phyloP scores from a whole-genome alignment of 2,113 vertebrate species.

The Odontesthes bonariensis region DNA sequence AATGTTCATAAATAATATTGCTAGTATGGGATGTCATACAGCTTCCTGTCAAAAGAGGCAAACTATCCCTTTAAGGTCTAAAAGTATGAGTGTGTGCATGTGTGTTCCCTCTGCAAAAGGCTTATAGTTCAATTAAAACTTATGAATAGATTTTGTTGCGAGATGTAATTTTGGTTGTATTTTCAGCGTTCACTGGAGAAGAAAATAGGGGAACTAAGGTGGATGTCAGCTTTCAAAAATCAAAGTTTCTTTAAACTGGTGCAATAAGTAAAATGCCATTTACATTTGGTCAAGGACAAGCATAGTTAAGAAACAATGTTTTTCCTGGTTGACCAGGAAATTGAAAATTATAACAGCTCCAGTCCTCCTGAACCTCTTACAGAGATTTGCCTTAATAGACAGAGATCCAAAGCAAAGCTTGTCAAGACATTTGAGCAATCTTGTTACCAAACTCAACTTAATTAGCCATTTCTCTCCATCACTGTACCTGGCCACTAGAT shows the following conservation, averaged over 20 bases:
- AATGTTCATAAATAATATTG: too few relatives aligned
- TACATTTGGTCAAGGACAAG: background rate
- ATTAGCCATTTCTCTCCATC: too few relatives aligned
- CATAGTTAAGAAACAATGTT: background rate
- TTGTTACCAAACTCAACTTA: too few relatives aligned
- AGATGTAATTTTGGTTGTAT: constrained; percentile 38
- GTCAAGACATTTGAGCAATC: too few relatives aligned
- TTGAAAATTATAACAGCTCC: too few relatives aligned
- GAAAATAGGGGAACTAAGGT: constrained; percentile 24
- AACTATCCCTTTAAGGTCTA: background rate
- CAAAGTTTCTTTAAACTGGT: background rate
- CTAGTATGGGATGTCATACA: too few relatives aligned
- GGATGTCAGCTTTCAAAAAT: constrained; percentile 18
- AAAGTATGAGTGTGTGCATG: background rate
- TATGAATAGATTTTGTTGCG: constrained; percentile 44
- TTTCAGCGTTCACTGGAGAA: constrained; percentile 20
- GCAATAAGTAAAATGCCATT: background rate
- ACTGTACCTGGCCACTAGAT: too few relatives aligned
- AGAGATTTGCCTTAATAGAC: too few relatives aligned
- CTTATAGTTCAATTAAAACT: constrained; percentile 55
- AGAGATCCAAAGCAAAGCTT: too few relatives aligned
- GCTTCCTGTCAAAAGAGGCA: too few relatives aligned
- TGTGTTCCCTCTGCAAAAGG: constrained; percentile 1
- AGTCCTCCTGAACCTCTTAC: too few relatives aligned
- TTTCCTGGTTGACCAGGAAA: background rate